A percentile compares a stretch with the other conserved stretches of the same genome.
These are phyloP conservation scores for Pristionchus maxplancki DNA, from an alignment of 2,888 invertebrate species.

Conservation along the genomic window DNA sequence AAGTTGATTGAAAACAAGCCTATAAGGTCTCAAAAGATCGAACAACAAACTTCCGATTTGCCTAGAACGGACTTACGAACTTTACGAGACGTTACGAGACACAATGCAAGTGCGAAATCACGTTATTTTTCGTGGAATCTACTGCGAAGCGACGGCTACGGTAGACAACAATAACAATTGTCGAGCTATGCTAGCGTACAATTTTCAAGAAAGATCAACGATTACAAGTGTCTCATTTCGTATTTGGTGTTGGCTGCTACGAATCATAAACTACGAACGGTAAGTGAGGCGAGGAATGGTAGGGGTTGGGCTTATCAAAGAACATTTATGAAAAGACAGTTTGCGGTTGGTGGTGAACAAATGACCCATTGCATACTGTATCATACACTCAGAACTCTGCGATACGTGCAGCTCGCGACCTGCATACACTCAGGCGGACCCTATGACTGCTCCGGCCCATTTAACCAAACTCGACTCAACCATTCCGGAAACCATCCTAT, in stretches of 20 bases:
- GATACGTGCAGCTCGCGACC: not conserved
- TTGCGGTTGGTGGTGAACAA: too few relatives aligned
- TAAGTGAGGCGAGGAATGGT: too few relatives aligned
- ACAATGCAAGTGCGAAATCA: not conserved
- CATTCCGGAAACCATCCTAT: conserved; percentile 2
- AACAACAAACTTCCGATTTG: not conserved
- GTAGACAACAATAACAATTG: not conserved
- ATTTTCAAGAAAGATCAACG: not conserved
- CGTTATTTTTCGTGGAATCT: not conserved
- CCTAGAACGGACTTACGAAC: not conserved
- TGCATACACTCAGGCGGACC: not conserved
- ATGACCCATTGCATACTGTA: too few relatives aligned
- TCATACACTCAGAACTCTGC: too few relatives aligned
- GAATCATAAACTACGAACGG: too few relatives aligned
- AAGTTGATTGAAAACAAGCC: too few relatives aligned
- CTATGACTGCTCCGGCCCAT: not conserved
- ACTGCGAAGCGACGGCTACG: not conserved
- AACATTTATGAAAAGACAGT: too few relatives aligned
- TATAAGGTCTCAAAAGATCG: not conserved
- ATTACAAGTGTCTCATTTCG: too few relatives aligned
- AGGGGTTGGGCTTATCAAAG: too few relatives aligned
- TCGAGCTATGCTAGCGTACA: not conserved
- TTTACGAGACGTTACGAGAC: not conserved
- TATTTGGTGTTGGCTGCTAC: too few relatives aligned
- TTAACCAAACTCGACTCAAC: not conserved